Percentiles rank a stretch among this genome's conserved stretches.
These are phyloP conservation scores for Tipula unca DNA, from an alignment of 2,888 invertebrate genomes.

Conservation along the genomic window DNA sequence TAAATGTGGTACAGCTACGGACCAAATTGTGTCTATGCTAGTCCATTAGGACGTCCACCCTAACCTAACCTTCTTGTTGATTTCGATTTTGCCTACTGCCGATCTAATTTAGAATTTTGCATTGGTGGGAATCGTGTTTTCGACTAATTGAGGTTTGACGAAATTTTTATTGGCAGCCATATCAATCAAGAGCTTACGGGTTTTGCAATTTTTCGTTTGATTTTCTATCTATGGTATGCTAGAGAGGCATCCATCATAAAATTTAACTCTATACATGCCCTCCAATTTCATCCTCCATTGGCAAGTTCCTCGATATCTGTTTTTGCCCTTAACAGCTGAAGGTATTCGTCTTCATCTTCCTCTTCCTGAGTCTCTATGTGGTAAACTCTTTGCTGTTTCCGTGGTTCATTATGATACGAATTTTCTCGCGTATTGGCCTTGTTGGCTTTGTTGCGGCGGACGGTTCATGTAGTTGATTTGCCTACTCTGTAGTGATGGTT, in stretches of 20 bases:
- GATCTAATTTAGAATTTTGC: conserved; percentile 19
- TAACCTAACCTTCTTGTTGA: no score
- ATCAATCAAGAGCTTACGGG: conserved; percentile 21
- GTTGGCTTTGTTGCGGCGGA: no score
- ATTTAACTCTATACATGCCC: neutral
- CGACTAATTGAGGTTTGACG: neutral
- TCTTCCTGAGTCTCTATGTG: neutral
- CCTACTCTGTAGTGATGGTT: no score
- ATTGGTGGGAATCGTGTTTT: neutral
- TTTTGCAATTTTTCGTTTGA: neutral
- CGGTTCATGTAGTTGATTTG: no score
- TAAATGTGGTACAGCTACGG: no score
- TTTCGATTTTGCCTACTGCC: conserved; percentile 19
- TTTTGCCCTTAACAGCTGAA: neutral
- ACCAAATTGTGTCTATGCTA: no score
- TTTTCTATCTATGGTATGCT: conserved; percentile 20
- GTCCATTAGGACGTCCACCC: no score
- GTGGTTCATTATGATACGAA: no score
- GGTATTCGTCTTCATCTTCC: neutral
- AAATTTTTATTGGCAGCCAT: conserved; percentile 23
- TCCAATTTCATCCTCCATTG: neutral
- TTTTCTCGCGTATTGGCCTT: no score
- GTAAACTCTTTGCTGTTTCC: neutral
- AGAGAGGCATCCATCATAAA: conserved; percentile 18
- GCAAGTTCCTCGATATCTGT: neutral